Conservation (phyloP, 2,888 invertebrate species). For the Netelia melanura region DNA sequence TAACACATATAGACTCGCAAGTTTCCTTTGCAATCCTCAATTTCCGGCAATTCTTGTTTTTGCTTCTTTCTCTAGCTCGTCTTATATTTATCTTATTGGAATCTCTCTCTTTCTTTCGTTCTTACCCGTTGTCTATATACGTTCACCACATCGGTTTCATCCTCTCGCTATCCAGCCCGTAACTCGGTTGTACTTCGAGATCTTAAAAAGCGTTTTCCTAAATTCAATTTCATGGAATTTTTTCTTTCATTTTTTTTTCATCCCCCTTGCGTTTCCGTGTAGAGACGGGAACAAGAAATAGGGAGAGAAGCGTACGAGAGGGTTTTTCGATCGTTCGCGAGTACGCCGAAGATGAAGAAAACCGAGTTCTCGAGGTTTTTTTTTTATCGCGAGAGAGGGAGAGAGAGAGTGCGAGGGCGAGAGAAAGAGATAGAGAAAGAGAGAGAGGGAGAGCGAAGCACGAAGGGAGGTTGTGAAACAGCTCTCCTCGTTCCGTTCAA, state of each 20-base stretch:
- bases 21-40: constrained; percentile 56
- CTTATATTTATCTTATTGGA: constrained; percentile 42
- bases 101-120: constrained; percentile 4
- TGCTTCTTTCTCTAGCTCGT: constrained; percentile 8
- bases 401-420: constrained; percentile 12
- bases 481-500: constrained; percentile 53
- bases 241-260: constrained; percentile 12
- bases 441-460: constrained; percentile 40
- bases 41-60: constrained; percentile 35
- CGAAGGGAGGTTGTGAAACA: constrained; percentile 42
- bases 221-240: constrained; percentile 66
- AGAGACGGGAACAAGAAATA: not conserved
- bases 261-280: constrained; percentile 40
- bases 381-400: constrained; percentile 14
- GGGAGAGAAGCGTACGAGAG: constrained; percentile 24
- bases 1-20: constrained; percentile 36
- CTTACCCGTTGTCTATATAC: not conserved
- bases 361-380: constrained; percentile 45
- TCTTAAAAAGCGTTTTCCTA: constrained; percentile 67
- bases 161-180: constrained; percentile 42
- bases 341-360: constrained; percentile 57
- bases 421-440: constrained; percentile 27
- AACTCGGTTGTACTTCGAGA: constrained; percentile 61
- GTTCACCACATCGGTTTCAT: constrained; percentile 6
- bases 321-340: constrained; percentile 52